These are phyloP conservation scores for Probosciger aterrimus DNA, from an alignment of 2,113 vertebrate genomes.

Conservation along the genomic window DNA sequence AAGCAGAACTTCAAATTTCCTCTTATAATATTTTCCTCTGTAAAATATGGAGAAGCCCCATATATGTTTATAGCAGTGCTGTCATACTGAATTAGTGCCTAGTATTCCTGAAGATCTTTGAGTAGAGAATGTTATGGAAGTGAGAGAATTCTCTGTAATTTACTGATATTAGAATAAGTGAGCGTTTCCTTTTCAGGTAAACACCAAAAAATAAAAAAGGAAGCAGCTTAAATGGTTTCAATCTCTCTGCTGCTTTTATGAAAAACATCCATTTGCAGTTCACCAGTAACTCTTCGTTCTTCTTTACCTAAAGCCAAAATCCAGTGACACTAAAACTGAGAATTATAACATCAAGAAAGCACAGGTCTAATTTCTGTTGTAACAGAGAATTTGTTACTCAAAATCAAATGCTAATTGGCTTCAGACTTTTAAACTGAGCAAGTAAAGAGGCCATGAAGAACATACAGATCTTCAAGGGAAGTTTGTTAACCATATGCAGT, in stretches of 20 bases:
- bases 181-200: background rate
- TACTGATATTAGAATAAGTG: background rate
- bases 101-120: background rate
- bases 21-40: background rate
- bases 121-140: background rate
- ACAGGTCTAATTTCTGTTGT: background rate
- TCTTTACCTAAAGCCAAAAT: background rate
- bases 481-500: conserved; percentile 29
- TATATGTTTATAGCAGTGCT: background rate
- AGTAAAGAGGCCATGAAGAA: background rate
- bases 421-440: background rate
- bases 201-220: background rate
- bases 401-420: conserved; percentile 41
- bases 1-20: background rate
- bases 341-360: conserved; percentile 20
- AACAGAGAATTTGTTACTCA: conserved; percentile 47
- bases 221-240: background rate
- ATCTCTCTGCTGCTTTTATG: background rate
- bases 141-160: background rate
- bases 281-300: background rate
- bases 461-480: conserved; percentile 37
- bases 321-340: background rate
- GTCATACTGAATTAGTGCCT: background rate
- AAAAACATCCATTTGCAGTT: background rate
- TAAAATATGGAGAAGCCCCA: background rate